phyloP scores from a whole-genome alignment of 2,888 invertebrate species.

The Chrysolina haemoptera region DNA sequence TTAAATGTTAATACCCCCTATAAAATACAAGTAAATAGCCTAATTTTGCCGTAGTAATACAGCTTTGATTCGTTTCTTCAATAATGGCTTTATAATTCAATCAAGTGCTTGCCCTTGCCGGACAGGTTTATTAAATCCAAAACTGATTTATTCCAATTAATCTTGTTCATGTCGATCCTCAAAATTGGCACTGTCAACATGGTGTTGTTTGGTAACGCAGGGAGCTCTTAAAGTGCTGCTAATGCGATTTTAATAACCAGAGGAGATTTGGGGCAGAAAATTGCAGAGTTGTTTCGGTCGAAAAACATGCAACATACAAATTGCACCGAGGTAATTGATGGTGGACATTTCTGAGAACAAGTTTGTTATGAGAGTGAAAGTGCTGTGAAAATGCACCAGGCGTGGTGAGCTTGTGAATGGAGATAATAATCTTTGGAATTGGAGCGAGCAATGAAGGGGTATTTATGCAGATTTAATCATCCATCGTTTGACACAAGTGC shows the following conservation, averaged over 20 bases:
- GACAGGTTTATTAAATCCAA: slow-evolving; percentile 13
- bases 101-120: slow-evolving; percentile 5
- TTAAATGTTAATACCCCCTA: too few species aligned
- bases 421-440: background rate
- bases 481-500: too few species aligned
- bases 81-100: slow-evolving; percentile 27
- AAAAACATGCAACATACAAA: slow-evolving; percentile 14
- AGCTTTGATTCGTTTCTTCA: slow-evolving; percentile 8
- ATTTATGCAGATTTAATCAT: background rate
- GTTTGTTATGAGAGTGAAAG: background rate
- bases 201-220: background rate
- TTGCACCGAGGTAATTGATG: slow-evolving; percentile 7
- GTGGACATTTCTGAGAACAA: slow-evolving; percentile 17
- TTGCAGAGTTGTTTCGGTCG: background rate
- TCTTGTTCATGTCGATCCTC: slow-evolving; percentile 9
- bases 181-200: slow-evolving; percentile 17
- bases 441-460: background rate
- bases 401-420: background rate
- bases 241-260: slow-evolving; percentile 14
- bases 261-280: slow-evolving; percentile 15
- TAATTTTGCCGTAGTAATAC: background rate
- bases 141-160: slow-evolving; percentile 16
- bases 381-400: background rate
- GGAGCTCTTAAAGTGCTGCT: slow-evolving; percentile 7
- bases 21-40: too few species aligned